Percentiles rank a stretch among this genome's conserved stretches.
Evolutionary conservation across 2,113 vertebrate genomes (phyloP).

Genomic region (Corythaixoides concolor): DNA sequence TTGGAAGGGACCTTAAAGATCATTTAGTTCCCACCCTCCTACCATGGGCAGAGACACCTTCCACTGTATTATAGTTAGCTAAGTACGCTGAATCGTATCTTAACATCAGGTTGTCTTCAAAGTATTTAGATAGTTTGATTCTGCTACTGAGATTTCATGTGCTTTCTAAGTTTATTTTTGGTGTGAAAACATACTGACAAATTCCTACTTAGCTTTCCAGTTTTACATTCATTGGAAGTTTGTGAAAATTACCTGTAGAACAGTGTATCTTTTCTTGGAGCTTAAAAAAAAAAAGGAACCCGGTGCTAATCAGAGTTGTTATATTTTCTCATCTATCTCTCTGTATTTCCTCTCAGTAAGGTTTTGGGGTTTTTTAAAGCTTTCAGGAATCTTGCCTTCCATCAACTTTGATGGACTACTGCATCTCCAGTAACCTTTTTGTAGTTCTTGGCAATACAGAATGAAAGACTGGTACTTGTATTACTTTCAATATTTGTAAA

Average conservation of each 20-base stretch:
- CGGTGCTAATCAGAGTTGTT: rapidly evolving
- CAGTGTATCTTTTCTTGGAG: neutral
- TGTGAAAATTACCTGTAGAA: neutral
- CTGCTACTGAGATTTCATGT: neutral
- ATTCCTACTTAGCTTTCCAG: neutral
- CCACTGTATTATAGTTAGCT: neutral
- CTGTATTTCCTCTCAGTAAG: neutral
- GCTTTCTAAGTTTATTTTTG: neutral
- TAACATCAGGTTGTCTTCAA: neutral
- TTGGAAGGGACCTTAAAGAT: no score
- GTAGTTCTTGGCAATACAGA: neutral
- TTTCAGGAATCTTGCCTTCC: neutral
- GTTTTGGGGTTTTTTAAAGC: neutral
- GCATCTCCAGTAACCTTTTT: neutral
- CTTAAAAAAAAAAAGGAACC: neutral
- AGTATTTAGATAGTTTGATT: neutral
- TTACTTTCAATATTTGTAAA: neutral
- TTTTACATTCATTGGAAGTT: neutral
- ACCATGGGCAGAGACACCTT: no score
- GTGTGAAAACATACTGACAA: neutral
- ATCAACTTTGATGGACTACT: neutral
- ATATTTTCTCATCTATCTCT: neutral
- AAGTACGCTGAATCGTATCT: neutral
- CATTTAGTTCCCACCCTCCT: no score
- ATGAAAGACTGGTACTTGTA: neutral